Conservation (phyloP, 1,140 invertebrate species). For the Drosophila burlai region DNA sequence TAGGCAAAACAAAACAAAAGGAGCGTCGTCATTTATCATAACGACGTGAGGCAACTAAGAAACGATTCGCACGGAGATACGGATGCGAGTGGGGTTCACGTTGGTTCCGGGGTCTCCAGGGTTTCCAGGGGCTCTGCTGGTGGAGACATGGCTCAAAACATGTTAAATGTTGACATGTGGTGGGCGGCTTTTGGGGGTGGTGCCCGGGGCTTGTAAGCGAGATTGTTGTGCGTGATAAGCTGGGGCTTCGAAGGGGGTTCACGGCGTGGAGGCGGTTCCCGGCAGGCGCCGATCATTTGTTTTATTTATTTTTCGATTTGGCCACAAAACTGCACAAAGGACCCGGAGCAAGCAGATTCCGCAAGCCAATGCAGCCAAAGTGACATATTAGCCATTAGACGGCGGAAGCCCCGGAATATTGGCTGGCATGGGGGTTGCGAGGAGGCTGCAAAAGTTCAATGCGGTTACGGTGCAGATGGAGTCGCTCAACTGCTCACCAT, state of each 20-base stretch:
- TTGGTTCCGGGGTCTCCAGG: conserved; percentile 6
- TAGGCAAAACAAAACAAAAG: conserved; percentile 64
- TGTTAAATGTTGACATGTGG: conserved; percentile 82
- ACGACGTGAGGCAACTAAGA: conserved; percentile 71
- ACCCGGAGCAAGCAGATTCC: conserved; percentile 26
- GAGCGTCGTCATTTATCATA: conserved; percentile 82
- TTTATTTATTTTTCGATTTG: conserved; percentile 83
- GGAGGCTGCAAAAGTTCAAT: conserved; percentile 42
- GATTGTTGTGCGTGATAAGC: conserved; percentile 73
- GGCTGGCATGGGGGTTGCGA: conserved; percentile 14
- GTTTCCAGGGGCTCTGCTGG: conserved; percentile 11
- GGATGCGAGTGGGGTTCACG: conserved; percentile 30
- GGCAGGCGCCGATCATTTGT: conserved; percentile 67
- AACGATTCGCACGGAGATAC: conserved; percentile 59
- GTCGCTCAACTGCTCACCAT: conserved; percentile 52
- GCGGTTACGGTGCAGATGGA: conserved; percentile 61
- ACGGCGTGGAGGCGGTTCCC: conserved; percentile 10
- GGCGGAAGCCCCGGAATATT: conserved; percentile 27
- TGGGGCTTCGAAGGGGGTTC: conserved; percentile 3
- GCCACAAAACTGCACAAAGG: conserved; percentile 49
- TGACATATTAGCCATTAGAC: conserved; percentile 76
- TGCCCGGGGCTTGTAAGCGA: conserved; percentile 61
- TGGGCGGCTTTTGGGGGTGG: conserved; percentile 49
- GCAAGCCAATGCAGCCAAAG: conserved; percentile 66
- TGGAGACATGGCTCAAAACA: conserved; percentile 66